Base-by-base conservation (phyloP, 2,888 invertebrate genomes). In the Gerosis bhagava region DNA sequence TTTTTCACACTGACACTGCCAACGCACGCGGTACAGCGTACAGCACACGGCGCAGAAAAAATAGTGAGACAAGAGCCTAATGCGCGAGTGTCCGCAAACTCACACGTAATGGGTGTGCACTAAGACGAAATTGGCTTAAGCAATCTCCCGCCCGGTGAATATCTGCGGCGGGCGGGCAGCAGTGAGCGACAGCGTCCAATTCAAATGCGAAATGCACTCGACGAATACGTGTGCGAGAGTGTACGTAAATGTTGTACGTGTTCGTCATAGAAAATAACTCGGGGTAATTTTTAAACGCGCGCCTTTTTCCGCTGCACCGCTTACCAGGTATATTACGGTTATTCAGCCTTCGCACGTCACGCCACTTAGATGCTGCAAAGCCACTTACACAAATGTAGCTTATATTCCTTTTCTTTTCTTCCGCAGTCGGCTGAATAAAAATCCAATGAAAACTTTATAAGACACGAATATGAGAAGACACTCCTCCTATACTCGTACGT, bases 331-430 rank as follows among this genome's bases (percentile, higher is more conserved):
- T 29, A 39, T 32, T 46, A 70, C 73, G 69, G 75, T 77, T 79
- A 83, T 83, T 83, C 82, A 83, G 71, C 59, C 70, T 71, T 70
- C 64, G 74, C 77, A 77, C 78, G 76, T 71, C 73, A 65, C 59
- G 77, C 79, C 81, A 83, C 83, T 84, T 84, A 83, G 75, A 76
- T 75, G 71, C 76, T 72, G 77, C 73, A 74, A 77, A 78, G 77
- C 79, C 73, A 80, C 76, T 77, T 79, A 81, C 82, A 84, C 83
- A 82, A 84, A 83, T 83, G 79, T 82, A 84, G 78, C 79, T 76
- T 76, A 67, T 75, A 71, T 70, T 65, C 64, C 70, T n/a, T n/a
- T 76, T 21, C 13, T 32, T 34, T 34, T 34, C 25, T 43, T 25
- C 24, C 74, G 66, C 77, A 83, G 79, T 77, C 77, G 77, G 78